phyloP scores from a whole-genome alignment of 2,797 vertebrate species.

The Acridotheres tristis region DNA sequence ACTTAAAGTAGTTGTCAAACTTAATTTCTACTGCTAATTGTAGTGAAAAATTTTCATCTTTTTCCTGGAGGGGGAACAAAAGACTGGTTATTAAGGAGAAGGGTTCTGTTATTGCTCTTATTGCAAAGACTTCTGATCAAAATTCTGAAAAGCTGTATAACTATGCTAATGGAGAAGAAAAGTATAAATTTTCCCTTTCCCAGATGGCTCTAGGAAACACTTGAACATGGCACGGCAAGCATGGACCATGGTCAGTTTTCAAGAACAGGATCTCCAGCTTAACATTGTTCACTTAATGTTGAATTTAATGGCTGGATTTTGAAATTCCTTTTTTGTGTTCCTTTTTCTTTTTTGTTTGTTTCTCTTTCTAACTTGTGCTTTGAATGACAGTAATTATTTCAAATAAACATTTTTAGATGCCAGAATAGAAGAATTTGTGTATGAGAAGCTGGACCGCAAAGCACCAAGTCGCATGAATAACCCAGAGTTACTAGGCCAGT shows the following conservation, averaged over 20 bases:
- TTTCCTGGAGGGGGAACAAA: background rate
- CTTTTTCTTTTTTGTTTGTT: background rate
- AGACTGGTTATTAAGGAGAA: background rate
- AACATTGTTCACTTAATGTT: background rate
- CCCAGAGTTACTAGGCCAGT: slow-evolving; percentile 92
- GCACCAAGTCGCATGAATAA: slow-evolving; percentile 93
- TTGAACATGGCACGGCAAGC: background rate
- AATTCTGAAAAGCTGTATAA: background rate
- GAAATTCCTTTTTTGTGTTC: background rate
- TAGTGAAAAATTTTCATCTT: background rate
- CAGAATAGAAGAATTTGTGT: slow-evolving; percentile 97
- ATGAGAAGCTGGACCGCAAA: slow-evolving; percentile 98
- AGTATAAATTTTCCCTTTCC: background rate
- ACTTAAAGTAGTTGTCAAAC: background rate
- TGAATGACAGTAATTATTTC: background rate
- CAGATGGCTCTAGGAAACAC: background rate
- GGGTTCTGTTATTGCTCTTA: background rate
- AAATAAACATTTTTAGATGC: slow-evolving; percentile 82
- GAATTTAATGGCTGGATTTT: background rate
- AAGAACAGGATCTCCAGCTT: background rate
- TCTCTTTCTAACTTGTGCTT: background rate
- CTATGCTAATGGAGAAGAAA: background rate
- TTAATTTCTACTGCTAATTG: background rate
- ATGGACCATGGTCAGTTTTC: background rate
- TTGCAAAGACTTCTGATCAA: background rate